Conservation (phyloP, 2,888 invertebrate species). For the Meteorus cinctellus region DNA sequence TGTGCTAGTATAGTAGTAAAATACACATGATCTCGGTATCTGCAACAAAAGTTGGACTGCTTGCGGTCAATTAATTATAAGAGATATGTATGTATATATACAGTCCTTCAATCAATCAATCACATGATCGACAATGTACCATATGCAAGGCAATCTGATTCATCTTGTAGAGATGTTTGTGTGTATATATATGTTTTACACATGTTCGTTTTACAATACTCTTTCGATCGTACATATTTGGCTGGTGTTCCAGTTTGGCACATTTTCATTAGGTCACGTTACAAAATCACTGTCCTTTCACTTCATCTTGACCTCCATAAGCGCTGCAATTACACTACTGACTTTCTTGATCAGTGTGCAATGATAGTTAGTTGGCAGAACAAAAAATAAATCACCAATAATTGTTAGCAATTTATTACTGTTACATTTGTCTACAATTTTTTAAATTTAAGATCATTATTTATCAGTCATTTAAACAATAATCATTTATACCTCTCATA, state of each 20-base stretch:
- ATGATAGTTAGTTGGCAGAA: constrained; percentile 30
- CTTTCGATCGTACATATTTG: constrained; percentile 40
- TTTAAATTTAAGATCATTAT: constrained; percentile 41
- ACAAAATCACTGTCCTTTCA: constrained; percentile 50
- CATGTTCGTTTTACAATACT: neutral
- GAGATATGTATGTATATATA: no score
- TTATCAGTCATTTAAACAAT: constrained; percentile 47
- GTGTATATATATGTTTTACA: neutral
- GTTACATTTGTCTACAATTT: constrained; percentile 47
- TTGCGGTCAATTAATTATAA: no score
- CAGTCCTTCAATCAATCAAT: no score
- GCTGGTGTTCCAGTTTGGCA: constrained; percentile 44
- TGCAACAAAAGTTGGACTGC: no score
- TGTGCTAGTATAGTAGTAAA: no score
- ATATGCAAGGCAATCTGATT: no score
- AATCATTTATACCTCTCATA: constrained; percentile 48
- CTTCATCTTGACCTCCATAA: constrained; percentile 49
- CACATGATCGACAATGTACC: no score
- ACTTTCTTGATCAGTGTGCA: constrained; percentile 41
- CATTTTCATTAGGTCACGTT: constrained; percentile 38
- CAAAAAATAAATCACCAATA: neutral
- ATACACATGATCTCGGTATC: no score
- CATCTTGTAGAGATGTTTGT: neutral
- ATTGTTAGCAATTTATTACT: constrained; percentile 49
- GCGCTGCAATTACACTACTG: constrained; percentile 14